Conservation (phyloP, 2,888 invertebrate species). For the Halictus ligatus region DNA sequence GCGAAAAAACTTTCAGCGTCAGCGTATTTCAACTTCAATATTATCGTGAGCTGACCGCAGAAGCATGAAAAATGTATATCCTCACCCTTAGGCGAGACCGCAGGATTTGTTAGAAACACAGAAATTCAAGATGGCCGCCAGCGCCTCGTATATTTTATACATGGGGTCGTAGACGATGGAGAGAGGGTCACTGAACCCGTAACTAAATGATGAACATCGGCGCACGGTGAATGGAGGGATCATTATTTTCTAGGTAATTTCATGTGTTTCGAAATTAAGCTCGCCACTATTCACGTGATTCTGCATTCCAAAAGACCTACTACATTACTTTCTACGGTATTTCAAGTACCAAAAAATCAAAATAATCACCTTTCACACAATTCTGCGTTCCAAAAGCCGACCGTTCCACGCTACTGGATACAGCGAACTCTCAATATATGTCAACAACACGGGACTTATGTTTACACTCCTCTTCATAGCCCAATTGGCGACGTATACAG, state of each 20-base stretch:
- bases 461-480: too few relatives aligned
- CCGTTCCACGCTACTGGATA: neutral
- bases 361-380: too few relatives aligned
- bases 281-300: neutral
- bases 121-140: neutral
- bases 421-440: too few relatives aligned
- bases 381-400: neutral
- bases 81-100: neutral
- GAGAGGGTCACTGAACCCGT: neutral
- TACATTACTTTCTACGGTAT: too few relatives aligned
- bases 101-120: neutral
- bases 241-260: neutral
- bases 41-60: neutral
- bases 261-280: neutral
- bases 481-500: too few relatives aligned
- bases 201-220: neutral
- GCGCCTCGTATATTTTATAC: neutral
- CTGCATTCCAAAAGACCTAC: neutral
- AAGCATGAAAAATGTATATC: conserved; percentile 4
- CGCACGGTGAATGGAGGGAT: neutral
- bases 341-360: too few relatives aligned
- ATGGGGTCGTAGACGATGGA: neutral
- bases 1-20: neutral
- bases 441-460: too few relatives aligned
- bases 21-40: neutral